Evolutionary conservation across 2,888 invertebrate species (phyloP), one percentile per base, ranked within the genome.

Genomic region (Drosophila lutescens): DNA sequence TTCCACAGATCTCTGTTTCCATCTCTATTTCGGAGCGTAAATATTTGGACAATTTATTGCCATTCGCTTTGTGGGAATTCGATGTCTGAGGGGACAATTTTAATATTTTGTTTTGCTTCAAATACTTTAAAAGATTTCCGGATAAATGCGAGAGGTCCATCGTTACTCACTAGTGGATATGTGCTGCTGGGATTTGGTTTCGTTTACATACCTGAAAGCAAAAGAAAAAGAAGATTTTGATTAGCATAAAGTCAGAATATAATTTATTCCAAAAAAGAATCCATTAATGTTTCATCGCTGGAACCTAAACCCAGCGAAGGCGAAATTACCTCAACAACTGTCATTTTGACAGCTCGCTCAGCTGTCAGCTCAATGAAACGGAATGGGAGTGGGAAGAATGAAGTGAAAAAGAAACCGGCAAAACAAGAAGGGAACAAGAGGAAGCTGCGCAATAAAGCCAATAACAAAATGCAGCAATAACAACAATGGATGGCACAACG

Each of bases 321-420:
- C 61, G 63, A 76, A 82, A 82, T 81, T 82, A 74, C 78, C 80
- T 76, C 78, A 79, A 63, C 83, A 82, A 79, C 83, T 85, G 86
- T 82, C 76, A 78, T 67, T 78, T 79, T 70, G 74, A 80, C 80
- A 83, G 78, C 65, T 55, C 43, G 74, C 74, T 74, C 74, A 74
- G 74, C 68, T 74, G 74, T 74, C 74, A 62, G 50, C 30, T 30
- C 55, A 58, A 51, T 34, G 49, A 47, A 66, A 44, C 1, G 43
- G 15, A 41, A n/a, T 34, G 47, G 46, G n/a, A 36, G 20, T 9
- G 26, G 49, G 26, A 9, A 43, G 43, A 15, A 46, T 9, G 59
- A 15, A 13, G 6, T 38, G 23, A 4, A 7, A 38, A 4, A 30
- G 43, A 44, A 13, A 32, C 32, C 30, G 38, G 38, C 58, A 23